Conservation (phyloP, 2,113 vertebrate genomes). For the Xerus inauris region DNA sequence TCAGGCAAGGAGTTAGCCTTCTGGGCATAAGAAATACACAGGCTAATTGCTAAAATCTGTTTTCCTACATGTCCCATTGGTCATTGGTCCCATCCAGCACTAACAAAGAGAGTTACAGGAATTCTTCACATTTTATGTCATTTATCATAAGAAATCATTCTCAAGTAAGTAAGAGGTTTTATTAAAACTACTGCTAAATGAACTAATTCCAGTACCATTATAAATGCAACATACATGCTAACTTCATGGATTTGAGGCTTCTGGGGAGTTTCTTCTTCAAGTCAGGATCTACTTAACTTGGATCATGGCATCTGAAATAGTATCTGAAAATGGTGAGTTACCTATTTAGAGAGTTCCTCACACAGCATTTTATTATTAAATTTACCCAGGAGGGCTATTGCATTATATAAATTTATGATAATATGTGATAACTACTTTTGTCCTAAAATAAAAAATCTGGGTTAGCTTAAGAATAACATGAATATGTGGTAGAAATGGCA, state of each 20-base stretch:
- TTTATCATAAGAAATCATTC: constrained; percentile 24
- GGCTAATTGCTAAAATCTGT: background rate
- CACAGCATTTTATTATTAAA: background rate
- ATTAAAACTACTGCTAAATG: background rate
- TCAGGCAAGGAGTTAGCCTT: background rate
- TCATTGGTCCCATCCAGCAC: background rate
- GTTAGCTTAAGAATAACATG: background rate
- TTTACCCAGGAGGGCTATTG: background rate
- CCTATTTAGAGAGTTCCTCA: background rate
- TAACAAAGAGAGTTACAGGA: background rate
- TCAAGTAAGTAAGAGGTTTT: background rate
- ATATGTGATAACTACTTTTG: background rate
- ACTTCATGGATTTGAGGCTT: background rate
- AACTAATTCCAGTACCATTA: background rate
- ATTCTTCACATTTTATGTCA: constrained; percentile 17
- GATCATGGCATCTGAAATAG: background rate
- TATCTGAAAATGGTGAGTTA: background rate
- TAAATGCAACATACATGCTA: background rate
- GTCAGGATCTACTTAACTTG: background rate
- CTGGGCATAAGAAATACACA: background rate
- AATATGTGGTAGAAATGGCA: background rate
- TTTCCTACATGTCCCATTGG: background rate
- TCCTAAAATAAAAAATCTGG: background rate
- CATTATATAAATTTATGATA: constrained; percentile 22
- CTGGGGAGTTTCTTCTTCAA: background rate